Base-by-base conservation (phyloP, 2,888 invertebrate genomes). In the Chymomyza caudatula region DNA sequence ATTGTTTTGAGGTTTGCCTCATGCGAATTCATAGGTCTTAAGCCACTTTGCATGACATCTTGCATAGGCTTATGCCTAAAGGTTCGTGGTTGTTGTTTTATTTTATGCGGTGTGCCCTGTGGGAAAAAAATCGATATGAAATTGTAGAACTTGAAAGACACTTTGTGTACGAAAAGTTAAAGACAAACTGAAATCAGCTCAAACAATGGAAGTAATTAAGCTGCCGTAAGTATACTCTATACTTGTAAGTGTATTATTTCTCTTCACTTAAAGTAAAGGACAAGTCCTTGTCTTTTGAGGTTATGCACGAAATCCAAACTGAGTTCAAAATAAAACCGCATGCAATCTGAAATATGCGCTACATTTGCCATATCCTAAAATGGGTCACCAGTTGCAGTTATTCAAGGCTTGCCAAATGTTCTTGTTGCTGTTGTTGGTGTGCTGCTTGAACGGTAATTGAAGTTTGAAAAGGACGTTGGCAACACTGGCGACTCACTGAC, bases 321-420 rank as follows among this genome's bases (percentile, higher is more conserved):
- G n/a, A n/a, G n/a, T n/a, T n/a, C n/a, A 37, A 11, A 37, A 37
- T 11, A 11, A 4, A 37, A 37, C 29, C 11, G 29, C 29, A 37
- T 37, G 29, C 29, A 37, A 37, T 37, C 29, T 13, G 11, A 37
- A 37, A 37, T 4, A 11, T 11, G 29, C 29, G 29, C 29, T 37
- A 37, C 11, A 37, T 37, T 37, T 11, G 29, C 29, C 11, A 37
- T 11, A 1, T 37, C 11, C 29, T 4, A 56, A 77, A 78, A 66
- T 78, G 78, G 80, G 80, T 80, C 82, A 80, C 78, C 73, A 81
- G 79, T 80, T 79, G 82, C 76, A 74, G 72, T 71, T 60, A 42
- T 52, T 63, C 19, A 55, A 42, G 25, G 22, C 49, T 19, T 37
- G 29, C 29, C 29, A 37, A 37, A 19, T 23, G 53, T 49, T 53